A percentile compares a stretch with the other conserved stretches of the same genome.
phyloP scores from a whole-genome alignment of 1,140 invertebrate genomes.

The Meloidogyne floridensis region DNA sequence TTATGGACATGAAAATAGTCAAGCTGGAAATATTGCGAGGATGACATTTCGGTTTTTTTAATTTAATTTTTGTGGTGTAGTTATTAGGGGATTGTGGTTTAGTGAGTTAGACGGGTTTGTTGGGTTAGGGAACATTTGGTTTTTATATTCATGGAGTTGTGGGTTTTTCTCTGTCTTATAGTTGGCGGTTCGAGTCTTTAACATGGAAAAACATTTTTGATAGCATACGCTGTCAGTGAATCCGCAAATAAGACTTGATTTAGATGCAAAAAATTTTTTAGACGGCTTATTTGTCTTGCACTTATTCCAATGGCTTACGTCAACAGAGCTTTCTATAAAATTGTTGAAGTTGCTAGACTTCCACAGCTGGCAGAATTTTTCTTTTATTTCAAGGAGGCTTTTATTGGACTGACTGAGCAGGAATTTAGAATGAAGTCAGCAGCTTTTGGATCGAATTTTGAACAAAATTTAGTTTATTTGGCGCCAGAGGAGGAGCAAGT shows the following conservation, averaged over 20 bases:
- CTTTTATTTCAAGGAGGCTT: neutral
- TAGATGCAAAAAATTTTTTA: neutral
- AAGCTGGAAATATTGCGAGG: neutral
- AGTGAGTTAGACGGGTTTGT: too few species aligned
- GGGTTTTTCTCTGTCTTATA: too few species aligned
- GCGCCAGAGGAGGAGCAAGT: neutral
- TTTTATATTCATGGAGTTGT: too few species aligned
- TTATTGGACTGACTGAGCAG: neutral
- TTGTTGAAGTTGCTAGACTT: neutral
- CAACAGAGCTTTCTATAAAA: neutral
- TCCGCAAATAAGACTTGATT: too few species aligned
- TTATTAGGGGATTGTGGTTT: too few species aligned
- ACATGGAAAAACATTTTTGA: too few species aligned
- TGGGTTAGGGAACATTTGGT: too few species aligned
- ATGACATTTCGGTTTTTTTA: conserved; percentile 3
- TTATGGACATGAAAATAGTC: neutral
- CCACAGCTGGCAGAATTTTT: neutral
- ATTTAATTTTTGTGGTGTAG: neutral
- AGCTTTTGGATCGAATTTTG: neutral
- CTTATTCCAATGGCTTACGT: neutral
- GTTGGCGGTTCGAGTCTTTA: too few species aligned
- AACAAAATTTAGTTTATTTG: neutral
- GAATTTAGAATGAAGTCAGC: neutral
- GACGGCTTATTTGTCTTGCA: neutral
- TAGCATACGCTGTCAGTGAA: too few species aligned